phyloP scores from a whole-genome alignment of 2,113 vertebrate species.

The Aptenodytes forsteri region DNA sequence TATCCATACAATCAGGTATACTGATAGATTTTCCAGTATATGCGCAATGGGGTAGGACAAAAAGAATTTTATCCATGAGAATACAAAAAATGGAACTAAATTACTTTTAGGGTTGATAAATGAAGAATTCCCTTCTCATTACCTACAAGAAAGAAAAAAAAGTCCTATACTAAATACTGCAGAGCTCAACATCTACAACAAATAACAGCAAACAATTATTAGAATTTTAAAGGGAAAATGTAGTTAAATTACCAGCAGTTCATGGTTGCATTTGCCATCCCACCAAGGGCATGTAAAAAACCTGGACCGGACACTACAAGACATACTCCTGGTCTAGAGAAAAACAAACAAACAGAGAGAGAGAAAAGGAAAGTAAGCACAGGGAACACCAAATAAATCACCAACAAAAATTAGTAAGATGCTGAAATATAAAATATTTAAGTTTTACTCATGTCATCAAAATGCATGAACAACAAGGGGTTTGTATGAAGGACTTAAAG shows the following conservation, averaged over 20 bases:
- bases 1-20: not conserved
- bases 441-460: not conserved
- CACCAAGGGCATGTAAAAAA: slow-evolving; percentile 88
- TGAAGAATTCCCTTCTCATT: not conserved
- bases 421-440: not conserved
- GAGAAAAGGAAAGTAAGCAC: not conserved
- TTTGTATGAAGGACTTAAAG: not conserved
- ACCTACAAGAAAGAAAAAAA: not conserved
- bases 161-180: not conserved
- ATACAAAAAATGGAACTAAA: not conserved
- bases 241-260: slow-evolving; percentile 89
- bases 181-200: not conserved
- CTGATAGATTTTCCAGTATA: not conserved
- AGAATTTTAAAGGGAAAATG: not conserved
- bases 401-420: not conserved
- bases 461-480: not conserved
- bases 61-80: not conserved
- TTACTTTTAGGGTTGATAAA: not conserved
- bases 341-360: not conserved
- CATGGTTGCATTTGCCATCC: slow-evolving; percentile 94
- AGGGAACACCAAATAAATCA: not conserved
- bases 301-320: slow-evolving; percentile 96
- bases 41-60: not conserved
- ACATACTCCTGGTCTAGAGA: slow-evolving; percentile 88
- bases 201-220: not conserved